Evolutionary conservation across 2,113 vertebrate genomes (phyloP), one percentile per base, ranked within the genome.

Genomic region (Varanus salvator): DNA sequence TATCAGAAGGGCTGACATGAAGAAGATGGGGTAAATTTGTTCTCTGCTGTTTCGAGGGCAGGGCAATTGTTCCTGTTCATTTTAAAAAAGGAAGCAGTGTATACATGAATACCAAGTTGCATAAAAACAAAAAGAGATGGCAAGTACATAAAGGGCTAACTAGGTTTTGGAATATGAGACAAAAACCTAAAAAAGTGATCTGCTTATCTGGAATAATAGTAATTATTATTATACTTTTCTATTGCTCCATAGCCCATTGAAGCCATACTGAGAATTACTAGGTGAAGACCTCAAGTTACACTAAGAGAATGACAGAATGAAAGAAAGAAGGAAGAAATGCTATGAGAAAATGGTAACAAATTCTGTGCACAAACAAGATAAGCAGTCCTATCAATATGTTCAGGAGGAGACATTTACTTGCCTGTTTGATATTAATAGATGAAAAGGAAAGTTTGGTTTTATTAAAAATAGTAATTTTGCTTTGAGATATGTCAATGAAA

Each of bases 231-330:
- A 44, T 44, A 44, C 38, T 44, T 44, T 44, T 44, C 38, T 44
- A 44, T 44, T 44, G 38, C 38, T 44, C 38, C 38, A 44, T 44
- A 44, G 38, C 38, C 38, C 38, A 44, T 44, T 44, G 76, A n/a
- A 87, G 86, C 29, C 76, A 87, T 38, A 29, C 60, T 71, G n/a
- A 21, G 29, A 87, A 80, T 52, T 80, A 68, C 86, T 21, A 87
- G 44, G 60, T 80, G 44, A 80, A 27, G 44, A 80, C 31, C 52
- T 87, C 60, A 80, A 50, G 21, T 64, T 66, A 34, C 52, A 8
- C 31, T 80, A 25, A 80, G 48, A 29, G 38, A 64, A 8, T 50
- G 64, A 84, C 64, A 17, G 38, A 44, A 44, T 44, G 25, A 27
- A 27, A 44, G 27, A 38, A 12, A 11, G 8, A 4, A 27, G 60